Evolutionary conservation across 2,888 invertebrate genomes (phyloP), one percentile per base, ranked within the genome.

Genomic region (Nomada ferruginata): DNA sequence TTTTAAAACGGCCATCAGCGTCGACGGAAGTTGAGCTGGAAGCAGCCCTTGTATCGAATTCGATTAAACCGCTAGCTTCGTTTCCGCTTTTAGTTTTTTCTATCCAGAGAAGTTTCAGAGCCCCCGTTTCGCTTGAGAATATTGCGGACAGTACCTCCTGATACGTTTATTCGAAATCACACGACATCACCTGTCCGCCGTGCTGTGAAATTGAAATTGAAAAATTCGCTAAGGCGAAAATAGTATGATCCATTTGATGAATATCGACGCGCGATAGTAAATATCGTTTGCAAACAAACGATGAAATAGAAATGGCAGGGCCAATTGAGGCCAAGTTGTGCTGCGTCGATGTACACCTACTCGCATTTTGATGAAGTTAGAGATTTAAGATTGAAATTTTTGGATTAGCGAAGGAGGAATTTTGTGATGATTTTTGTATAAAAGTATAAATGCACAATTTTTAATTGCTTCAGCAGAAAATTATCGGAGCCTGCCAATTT

Each of bases 181-280:
- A 29, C 42, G 55, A 36, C 23, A 47, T 71, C 57, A 55, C 55
- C 13, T 29, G 29, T 20, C 10, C 36, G 23, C 2, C 18, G 4
- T 50, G 11, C 5, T 18, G 50, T 23, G 61, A 52, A 72, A 80
- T 78, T 57, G 71, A 57, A 68, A 72, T 36, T 36, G 72, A 23
- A 50, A 26, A 47, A 11, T 13, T 15, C 44, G 10, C 18, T 0
- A 13, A n/a, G 5, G 18, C 60, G 42, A 10, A 50, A 1, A 3
- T 9, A 13, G 13, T 9, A 42, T 42, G 47, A 47, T 1, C 2
- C 10, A 10, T 55, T 20, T 42, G 18, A 71, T 15, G 57, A 52
- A 52, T 76, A 64, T 64, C 47, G 44, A 63, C 44, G 26, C 26
- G 10, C 2, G 29, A 26, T 29, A 42, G 61, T 29, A 72, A 80